Evolutionary conservation across 2,888 invertebrate species (phyloP).

Genomic region (Disparrhopalites patrizii): DNA sequence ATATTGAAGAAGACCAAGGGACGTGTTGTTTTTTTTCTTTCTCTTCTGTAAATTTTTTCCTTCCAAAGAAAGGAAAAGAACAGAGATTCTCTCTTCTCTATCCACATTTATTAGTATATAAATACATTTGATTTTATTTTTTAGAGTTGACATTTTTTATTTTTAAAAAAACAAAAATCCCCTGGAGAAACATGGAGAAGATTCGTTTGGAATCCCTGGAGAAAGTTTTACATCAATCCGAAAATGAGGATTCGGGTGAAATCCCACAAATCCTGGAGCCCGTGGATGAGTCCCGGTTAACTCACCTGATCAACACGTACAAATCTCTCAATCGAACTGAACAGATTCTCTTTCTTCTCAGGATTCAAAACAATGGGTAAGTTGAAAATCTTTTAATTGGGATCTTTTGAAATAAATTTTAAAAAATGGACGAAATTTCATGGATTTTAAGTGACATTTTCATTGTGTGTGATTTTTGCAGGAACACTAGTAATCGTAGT

Average conservation of each 20-base stretch:
- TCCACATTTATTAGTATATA: no score
- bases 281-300: constrained; percentile 29
- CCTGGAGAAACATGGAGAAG: constrained; percentile 25
- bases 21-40: neutral
- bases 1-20: neutral
- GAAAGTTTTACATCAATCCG: constrained; percentile 3
- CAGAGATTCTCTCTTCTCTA: no score
- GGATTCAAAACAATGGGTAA: constrained; percentile 32
- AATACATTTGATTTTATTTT: no score
- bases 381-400: neutral
- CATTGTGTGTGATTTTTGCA: constrained; percentile 6
- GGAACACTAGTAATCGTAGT: constrained; percentile 29
- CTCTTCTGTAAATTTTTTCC: no score
- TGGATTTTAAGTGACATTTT: neutral
- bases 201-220: constrained; percentile 21
- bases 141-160: no score
- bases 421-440: no score
- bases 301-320: constrained; percentile 27
- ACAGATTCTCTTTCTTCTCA: constrained; percentile 33
- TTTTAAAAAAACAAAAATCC: no score
- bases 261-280: constrained; percentile 20
- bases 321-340: constrained; percentile 29
- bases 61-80: no score
- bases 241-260: neutral
- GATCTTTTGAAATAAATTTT: neutral